These are phyloP conservation scores for Drosophila picticornis DNA, from an alignment of 2,888 invertebrate species.

Conservation along the genomic window DNA sequence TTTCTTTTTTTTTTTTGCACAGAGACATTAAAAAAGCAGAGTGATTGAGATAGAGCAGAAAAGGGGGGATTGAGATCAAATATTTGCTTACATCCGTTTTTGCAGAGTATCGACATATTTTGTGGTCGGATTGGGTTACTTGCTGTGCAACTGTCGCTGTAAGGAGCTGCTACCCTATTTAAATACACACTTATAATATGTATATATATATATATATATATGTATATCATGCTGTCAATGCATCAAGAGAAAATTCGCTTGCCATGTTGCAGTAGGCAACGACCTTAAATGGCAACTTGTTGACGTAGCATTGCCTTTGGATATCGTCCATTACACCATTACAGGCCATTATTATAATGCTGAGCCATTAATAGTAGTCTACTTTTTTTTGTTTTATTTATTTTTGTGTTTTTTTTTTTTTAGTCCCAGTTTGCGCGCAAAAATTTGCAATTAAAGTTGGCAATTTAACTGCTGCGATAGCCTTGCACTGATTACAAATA, in stretches of 20 bases:
- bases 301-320: constrained; percentile 71
- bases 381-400: constrained; percentile 1
- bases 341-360: constrained; percentile 74
- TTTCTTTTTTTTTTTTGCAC: constrained; percentile 32
- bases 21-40: constrained; percentile 3
- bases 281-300: constrained; percentile 75
- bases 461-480: constrained; percentile 74
- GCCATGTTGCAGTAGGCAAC: constrained; percentile 55
- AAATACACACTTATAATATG: not conserved
- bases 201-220: not conserved
- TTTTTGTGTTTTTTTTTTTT: not conserved
- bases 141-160: constrained; percentile 42
- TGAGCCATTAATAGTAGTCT: constrained; percentile 62
- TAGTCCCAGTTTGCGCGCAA: constrained; percentile 42
- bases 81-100: constrained; percentile 70
- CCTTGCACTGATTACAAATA: constrained; percentile 76
- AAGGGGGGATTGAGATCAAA: constrained; percentile 17
- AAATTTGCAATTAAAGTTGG: constrained; percentile 80
- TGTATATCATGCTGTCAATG: constrained; percentile 63
- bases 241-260: constrained; percentile 75
- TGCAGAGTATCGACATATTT: constrained; percentile 48
- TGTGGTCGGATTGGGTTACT: constrained; percentile 58
- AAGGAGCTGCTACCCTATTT: constrained; percentile 46
- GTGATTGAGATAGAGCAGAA: not conserved
- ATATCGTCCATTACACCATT: constrained; percentile 63